Evolutionary conservation across 2,113 vertebrate genomes (phyloP).

Genomic region (Pithys albifrons): DNA sequence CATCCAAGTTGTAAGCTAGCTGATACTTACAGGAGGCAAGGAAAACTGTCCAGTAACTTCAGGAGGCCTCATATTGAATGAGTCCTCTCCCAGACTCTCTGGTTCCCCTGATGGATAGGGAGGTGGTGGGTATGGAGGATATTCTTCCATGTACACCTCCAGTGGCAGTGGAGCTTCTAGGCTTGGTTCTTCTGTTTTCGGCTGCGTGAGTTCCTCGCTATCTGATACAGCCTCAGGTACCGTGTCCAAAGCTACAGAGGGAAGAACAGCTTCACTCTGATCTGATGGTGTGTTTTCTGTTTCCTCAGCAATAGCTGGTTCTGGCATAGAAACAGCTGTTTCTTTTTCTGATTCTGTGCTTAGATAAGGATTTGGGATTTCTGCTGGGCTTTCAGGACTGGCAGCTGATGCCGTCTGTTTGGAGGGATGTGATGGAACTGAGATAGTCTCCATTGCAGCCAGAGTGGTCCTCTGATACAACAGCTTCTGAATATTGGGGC

Average conservation of each 20-base stretch:
- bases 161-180: conserved; percentile 73
- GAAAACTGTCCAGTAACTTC: conserved; percentile 92
- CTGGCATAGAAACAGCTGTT: conserved; percentile 43
- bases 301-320: conserved; percentile 58
- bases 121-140: conserved; percentile 95
- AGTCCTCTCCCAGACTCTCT: conserved; percentile 86
- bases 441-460: conserved; percentile 92
- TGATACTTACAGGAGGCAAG: conserved; percentile 89
- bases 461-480: conserved; percentile 95
- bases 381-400: conserved; percentile 59
- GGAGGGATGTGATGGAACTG: conserved; percentile 73
- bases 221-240: conserved; percentile 68
- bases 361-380: conserved; percentile 73
- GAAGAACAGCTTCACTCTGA: conserved; percentile 70
- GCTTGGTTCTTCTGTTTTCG: conserved; percentile 45
- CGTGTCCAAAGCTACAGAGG: conserved; percentile 74
- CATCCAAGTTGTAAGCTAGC: neutral
- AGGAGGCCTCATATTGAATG: conserved; percentile 86
- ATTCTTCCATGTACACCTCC: conserved; percentile 90
- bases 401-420: conserved; percentile 60
- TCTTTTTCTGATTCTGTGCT: conserved; percentile 64
- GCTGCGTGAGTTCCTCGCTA: conserved; percentile 26
- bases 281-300: conserved; percentile 38
- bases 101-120: conserved; percentile 91
- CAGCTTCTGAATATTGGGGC: conserved; percentile 97